These are phyloP conservation scores for Hiodon tergisus DNA, from an alignment of 2,113 vertebrate species.

Conservation along the genomic window DNA sequence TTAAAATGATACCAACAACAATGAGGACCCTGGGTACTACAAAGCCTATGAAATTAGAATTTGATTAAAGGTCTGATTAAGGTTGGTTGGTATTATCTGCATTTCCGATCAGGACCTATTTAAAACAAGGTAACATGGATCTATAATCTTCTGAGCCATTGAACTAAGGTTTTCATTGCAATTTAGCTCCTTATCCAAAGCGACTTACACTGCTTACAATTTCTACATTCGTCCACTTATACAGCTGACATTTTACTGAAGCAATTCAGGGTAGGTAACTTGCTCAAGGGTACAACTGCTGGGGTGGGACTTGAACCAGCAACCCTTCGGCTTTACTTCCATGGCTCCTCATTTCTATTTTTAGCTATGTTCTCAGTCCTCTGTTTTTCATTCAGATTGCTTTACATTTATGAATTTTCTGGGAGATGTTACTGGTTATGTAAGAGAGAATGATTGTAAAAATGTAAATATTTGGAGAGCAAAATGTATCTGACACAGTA, in stretches of 20 bases:
- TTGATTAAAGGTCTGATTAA: constrained; percentile 11
- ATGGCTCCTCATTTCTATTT: too few species aligned
- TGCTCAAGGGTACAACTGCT: too few species aligned
- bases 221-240: too few species aligned
- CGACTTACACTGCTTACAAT: too few species aligned
- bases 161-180: background rate
- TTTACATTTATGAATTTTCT: too few species aligned
- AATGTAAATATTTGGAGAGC: background rate
- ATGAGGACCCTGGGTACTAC: background rate
- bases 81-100: background rate
- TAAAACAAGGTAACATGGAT: background rate
- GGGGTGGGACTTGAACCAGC: too few species aligned
- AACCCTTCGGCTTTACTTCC: too few species aligned
- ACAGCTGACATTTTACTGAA: too few species aligned
- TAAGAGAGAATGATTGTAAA: background rate
- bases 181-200: background rate
- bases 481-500: background rate
- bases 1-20: constrained; percentile 10
- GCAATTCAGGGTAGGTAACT: too few species aligned
- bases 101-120: background rate
- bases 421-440: too few species aligned
- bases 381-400: too few species aligned
- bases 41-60: constrained; percentile 1
- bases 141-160: background rate
- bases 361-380: too few species aligned